phyloP scores from a whole-genome alignment of 2,797 vertebrate species.

The Chelidonichthys spinosus region DNA sequence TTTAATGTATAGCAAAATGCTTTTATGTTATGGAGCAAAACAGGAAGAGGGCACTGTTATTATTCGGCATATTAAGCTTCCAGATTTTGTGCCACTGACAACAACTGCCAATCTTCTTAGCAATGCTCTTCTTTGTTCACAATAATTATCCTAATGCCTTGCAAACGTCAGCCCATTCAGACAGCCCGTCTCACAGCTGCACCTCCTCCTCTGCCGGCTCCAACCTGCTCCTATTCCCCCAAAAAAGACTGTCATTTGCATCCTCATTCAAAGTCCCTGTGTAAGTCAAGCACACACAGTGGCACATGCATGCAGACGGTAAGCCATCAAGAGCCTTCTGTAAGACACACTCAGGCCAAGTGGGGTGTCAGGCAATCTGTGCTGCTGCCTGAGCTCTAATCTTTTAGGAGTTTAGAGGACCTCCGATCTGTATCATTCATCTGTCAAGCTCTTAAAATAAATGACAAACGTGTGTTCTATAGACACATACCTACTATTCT shows the following conservation, averaged over 20 bases:
- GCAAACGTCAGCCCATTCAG: slow-evolving; percentile 24
- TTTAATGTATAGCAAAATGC: neutral
- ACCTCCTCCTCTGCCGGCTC: slow-evolving; percentile 46
- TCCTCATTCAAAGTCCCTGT: slow-evolving; percentile 18
- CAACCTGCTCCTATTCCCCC: slow-evolving; percentile 7
- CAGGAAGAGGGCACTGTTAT: neutral
- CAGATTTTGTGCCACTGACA: slow-evolving; percentile 2
- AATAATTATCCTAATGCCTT: slow-evolving; percentile 30
- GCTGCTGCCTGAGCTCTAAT: slow-evolving; percentile 44
- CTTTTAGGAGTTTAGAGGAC: slow-evolving; percentile 35
- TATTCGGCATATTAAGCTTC: neutral
- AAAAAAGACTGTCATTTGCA: slow-evolving; percentile 11
- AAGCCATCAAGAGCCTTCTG: slow-evolving; percentile 31
- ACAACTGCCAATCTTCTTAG: neutral
- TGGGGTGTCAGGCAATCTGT: slow-evolving; percentile 44
- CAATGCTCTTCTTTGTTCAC: slow-evolving; percentile 22
- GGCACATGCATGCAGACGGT: neutral
- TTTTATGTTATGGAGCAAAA: neutral
- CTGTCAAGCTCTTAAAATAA: slow-evolving; percentile 29
- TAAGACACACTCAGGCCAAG: slow-evolving; percentile 25
- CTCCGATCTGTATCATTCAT: slow-evolving; percentile 24
- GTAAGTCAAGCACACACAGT: slow-evolving; percentile 6
- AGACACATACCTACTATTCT: neutral
- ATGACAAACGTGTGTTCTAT: neutral
- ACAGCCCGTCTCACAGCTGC: slow-evolving; percentile 62